Evolutionary conservation across 2,888 invertebrate genomes (phyloP).

Genomic region (Protophormia terraenovae): DNA sequence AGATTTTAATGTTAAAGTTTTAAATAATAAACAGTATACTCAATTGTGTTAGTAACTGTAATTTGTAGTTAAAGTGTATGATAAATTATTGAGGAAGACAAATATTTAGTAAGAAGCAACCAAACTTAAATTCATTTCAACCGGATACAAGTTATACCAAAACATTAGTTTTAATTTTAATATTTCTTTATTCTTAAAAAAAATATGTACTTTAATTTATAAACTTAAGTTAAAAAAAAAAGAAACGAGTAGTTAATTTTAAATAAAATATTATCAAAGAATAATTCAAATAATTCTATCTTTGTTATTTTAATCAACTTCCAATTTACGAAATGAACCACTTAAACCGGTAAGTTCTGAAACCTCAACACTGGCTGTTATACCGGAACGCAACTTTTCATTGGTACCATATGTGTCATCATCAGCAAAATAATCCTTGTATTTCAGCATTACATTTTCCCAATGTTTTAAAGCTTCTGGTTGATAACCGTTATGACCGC

Average conservation of each 20-base stretch:
- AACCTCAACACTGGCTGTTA: conserved; percentile 69
- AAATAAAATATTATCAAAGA: conserved; percentile 30
- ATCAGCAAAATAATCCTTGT: conserved; percentile 73
- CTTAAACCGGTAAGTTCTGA: conserved; percentile 73
- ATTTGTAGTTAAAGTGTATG: not conserved
- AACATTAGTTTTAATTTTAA: conserved; percentile 17
- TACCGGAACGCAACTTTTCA: conserved; percentile 73
- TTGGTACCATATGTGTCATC: conserved; percentile 73
- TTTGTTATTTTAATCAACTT: conserved; percentile 71
- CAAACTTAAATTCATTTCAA: conserved; percentile 34
- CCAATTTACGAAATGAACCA: conserved; percentile 76
- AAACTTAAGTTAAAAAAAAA: conserved; percentile 25
- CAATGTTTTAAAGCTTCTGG: conserved; percentile 74
- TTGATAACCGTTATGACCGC: conserved; percentile 75
- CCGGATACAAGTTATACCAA: conserved; percentile 76
- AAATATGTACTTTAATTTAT: conserved; percentile 22
- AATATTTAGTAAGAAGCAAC: not conserved
- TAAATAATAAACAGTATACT: not conserved
- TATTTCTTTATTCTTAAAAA: conserved; percentile 15
- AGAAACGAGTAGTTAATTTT: conserved; percentile 2
- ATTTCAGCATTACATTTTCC: conserved; percentile 69
- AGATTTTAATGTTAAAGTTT: not conserved
- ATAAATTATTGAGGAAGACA: conserved; percentile 23
- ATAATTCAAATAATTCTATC: not conserved
- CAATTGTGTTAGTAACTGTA: conserved; percentile 60